Percentiles rank a stretch among this genome's conserved stretches.
Conservation (phyloP, 2,113 vertebrate species). For the Neomonachus schauinslandi region DNA sequence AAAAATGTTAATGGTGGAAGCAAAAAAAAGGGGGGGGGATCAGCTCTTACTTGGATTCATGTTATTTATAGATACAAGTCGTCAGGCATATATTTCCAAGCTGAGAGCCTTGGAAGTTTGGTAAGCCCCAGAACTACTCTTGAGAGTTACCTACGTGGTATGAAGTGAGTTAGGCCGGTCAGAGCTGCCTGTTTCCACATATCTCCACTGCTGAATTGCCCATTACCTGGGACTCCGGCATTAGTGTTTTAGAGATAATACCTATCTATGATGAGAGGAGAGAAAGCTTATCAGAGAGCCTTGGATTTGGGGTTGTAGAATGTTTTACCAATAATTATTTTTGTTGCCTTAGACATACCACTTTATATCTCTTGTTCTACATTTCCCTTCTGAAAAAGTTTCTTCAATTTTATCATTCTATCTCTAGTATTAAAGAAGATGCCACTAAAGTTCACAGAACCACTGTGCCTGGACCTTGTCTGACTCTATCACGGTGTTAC, state of each 20-base stretch:
- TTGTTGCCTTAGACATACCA: background rate
- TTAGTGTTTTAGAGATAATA: background rate
- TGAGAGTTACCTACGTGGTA: background rate
- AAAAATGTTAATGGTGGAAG: background rate
- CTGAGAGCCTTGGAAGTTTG: background rate
- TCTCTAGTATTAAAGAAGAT: background rate
- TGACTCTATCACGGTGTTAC: background rate
- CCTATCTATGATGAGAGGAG: background rate
- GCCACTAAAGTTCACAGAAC: background rate
- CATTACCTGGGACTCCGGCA: background rate
- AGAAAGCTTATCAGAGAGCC: background rate
- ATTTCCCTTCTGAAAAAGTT: background rate
- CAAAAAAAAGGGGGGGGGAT: background rate
- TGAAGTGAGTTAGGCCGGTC: background rate
- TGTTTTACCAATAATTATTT: background rate
- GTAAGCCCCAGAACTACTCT: background rate
- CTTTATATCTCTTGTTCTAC: background rate
- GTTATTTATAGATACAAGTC: background rate
- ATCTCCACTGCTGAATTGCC: background rate
- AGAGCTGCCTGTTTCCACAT: background rate
- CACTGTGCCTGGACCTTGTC: background rate
- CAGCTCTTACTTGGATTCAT: background rate
- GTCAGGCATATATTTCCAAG: background rate
- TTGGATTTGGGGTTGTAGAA: background rate
- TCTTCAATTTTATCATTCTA: background rate